These are phyloP conservation scores for Anoplius nigerrimus DNA, from an alignment of 2,888 invertebrate species.

Conservation along the genomic window DNA sequence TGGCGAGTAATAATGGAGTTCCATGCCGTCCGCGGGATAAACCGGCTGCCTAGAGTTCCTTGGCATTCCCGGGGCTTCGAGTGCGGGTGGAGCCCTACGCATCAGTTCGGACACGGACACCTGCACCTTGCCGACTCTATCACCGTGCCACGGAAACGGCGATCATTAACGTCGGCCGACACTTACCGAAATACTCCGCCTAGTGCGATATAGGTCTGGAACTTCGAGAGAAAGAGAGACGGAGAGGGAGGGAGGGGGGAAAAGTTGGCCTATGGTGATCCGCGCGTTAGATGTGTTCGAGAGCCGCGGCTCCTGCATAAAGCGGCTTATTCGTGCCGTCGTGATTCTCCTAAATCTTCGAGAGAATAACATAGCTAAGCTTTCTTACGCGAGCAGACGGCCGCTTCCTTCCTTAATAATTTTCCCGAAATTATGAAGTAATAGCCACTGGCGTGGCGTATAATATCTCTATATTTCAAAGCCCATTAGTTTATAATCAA, in stretches of 20 bases:
- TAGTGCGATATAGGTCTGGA: too few relatives aligned
- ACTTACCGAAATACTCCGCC: too few relatives aligned
- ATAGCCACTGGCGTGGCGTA: conserved; percentile 59
- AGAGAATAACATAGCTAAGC: conserved; percentile 68
- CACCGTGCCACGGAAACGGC: too few relatives aligned
- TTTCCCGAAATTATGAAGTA: conserved; percentile 69
- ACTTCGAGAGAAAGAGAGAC: too few relatives aligned
- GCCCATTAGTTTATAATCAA: conserved; percentile 73
- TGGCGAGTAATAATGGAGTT: conserved; percentile 74
- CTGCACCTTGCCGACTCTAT: too few relatives aligned
- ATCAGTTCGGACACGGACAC: conserved; percentile 41
- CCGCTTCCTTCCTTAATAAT: conserved; percentile 71
- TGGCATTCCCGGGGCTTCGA: conserved; percentile 58
- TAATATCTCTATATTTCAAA: conserved; percentile 75
- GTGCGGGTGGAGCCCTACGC: conserved; percentile 30
- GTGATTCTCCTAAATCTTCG: conserved; percentile 62
- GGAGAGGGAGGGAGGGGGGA: not conserved
- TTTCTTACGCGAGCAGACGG: conserved; percentile 70
- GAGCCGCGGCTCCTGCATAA: conserved; percentile 42
- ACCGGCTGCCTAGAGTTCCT: conserved; percentile 61
- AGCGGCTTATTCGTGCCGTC: conserved; percentile 51
- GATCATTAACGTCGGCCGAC: too few relatives aligned
- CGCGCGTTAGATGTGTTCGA: conserved; percentile 31
- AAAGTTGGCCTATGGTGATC: conserved; percentile 26
- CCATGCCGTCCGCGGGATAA: conserved; percentile 57